A percentile compares a stretch with the other conserved stretches of the same genome.
phyloP scores from a whole-genome alignment of 1,140 invertebrate species.

The Euglossa dilemma region DNA sequence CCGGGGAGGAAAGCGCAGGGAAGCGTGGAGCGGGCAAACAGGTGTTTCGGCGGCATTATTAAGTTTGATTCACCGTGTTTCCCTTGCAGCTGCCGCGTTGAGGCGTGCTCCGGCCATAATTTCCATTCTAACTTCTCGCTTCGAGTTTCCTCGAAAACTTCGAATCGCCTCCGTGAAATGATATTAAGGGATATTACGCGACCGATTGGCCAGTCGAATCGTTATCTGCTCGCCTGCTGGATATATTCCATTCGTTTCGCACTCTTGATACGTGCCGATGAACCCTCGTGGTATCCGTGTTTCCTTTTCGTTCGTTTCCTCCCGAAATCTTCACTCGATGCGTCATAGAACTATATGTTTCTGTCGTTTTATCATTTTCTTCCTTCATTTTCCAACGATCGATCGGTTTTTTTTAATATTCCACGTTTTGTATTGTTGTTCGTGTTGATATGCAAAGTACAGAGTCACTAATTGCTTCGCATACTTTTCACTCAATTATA shows the following conservation, averaged over 20 bases:
- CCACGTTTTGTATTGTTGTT: no score
- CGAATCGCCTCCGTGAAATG: slow-evolving; percentile 52
- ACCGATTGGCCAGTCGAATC: slow-evolving; percentile 49
- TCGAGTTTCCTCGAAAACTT: slow-evolving; percentile 62
- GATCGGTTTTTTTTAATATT: no score
- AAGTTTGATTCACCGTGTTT: slow-evolving; percentile 59
- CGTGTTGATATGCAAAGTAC: no score
- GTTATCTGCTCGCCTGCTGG: slow-evolving; percentile 4
- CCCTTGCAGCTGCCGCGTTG: slow-evolving; percentile 51
- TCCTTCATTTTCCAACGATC: no score
- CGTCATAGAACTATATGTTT: no score
- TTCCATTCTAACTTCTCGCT: slow-evolving; percentile 56
- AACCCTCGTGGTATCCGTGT: not conserved
- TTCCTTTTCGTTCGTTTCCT: no score
- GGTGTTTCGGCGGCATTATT: slow-evolving; percentile 56
- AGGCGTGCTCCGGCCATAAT: slow-evolving; percentile 44
- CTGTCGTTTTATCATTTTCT: no score
- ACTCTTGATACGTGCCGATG: no score
- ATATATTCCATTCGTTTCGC: not conserved
- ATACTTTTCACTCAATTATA: no score
- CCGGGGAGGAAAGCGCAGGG: slow-evolving; percentile 12
- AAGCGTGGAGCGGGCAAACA: slow-evolving; percentile 58
- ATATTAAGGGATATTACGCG: slow-evolving; percentile 60
- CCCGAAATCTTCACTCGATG: no score
- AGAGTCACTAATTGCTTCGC: no score